Evolutionary conservation across 2,797 vertebrate species (phyloP).

Genomic region (Poeciliopsis presidionis): DNA sequence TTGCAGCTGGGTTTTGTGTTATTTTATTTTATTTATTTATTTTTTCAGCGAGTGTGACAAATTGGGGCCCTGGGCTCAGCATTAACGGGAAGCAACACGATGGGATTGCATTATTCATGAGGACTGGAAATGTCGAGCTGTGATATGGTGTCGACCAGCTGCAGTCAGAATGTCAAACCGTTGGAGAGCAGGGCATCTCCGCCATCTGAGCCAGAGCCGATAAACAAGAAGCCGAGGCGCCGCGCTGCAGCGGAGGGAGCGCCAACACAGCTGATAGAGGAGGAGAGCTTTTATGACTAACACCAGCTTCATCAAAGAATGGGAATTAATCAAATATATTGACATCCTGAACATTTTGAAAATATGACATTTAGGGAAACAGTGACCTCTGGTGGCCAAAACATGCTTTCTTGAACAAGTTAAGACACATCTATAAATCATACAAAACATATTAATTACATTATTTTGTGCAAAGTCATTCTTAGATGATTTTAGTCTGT

Average conservation of each 20-base stretch:
- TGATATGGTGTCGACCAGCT: constrained; percentile 24
- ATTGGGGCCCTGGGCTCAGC: constrained; percentile 54
- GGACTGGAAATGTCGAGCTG: constrained; percentile 28
- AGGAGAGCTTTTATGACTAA: not conserved
- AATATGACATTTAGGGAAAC: constrained; percentile 4
- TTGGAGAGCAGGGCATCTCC: not conserved
- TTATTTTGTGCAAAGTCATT: too few species aligned
- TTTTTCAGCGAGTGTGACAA: constrained; percentile 50
- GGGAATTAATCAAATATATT: not conserved
- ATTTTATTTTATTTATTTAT: constrained; percentile 22
- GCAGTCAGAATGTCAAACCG: constrained; percentile 30
- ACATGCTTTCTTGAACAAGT: too few species aligned
- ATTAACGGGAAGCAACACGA: constrained; percentile 30
- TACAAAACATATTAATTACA: too few species aligned
- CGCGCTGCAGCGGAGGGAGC: not conserved
- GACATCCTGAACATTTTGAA: not conserved
- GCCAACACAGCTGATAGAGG: not conserved
- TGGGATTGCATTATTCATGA: constrained; percentile 60
- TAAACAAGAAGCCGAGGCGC: not conserved
- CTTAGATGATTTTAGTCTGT: too few species aligned
- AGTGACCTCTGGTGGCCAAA: constrained; percentile 38
- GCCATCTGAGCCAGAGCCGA: constrained; percentile 6
- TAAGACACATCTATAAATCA: too few species aligned
- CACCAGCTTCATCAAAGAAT: not conserved
- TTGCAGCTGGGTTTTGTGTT: constrained; percentile 14